These are phyloP conservation scores for Drosophila eohydei DNA, from an alignment of 2,888 invertebrate species.

Conservation along the genomic window DNA sequence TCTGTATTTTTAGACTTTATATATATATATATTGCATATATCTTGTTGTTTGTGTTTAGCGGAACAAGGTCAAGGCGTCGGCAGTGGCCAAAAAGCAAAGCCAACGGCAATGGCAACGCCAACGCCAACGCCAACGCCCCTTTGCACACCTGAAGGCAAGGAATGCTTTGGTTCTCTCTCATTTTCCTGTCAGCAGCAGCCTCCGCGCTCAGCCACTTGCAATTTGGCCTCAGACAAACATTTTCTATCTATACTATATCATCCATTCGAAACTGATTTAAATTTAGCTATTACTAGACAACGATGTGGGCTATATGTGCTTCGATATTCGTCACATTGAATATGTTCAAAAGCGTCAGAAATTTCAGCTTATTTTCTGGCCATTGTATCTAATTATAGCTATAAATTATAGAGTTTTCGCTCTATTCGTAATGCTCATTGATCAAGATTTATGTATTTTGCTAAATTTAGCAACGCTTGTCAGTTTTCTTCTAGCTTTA, in stretches of 20 bases:
- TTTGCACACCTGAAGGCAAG: slow-evolving; percentile 54
- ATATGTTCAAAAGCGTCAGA: not conserved
- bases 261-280: slow-evolving; percentile 21
- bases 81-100: slow-evolving; percentile 36
- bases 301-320: slow-evolving; percentile 5
- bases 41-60: slow-evolving; percentile 31
- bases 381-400: not conserved
- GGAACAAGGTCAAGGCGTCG: slow-evolving; percentile 75
- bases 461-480: slow-evolving; percentile 4
- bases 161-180: slow-evolving; percentile 20
- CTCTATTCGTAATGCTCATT: slow-evolving; percentile 7
- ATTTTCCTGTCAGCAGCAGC: not conserved
- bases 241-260: slow-evolving; percentile 38
- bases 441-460: slow-evolving; percentile 8
- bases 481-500: not conserved
- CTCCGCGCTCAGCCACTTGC: slow-evolving; percentile 27
- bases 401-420: slow-evolving; percentile 3
- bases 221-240: slow-evolving; percentile 35
- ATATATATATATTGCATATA: not conserved
- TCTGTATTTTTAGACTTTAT: slow-evolving; percentile 42
- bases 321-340: not conserved
- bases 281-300: slow-evolving; percentile 40
- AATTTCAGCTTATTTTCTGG: not conserved
- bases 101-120: slow-evolving; percentile 19
- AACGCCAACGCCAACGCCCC: slow-evolving; percentile 44